Conservation (phyloP, 2,888 invertebrate species). For the Dolomedes plantarius region DNA sequence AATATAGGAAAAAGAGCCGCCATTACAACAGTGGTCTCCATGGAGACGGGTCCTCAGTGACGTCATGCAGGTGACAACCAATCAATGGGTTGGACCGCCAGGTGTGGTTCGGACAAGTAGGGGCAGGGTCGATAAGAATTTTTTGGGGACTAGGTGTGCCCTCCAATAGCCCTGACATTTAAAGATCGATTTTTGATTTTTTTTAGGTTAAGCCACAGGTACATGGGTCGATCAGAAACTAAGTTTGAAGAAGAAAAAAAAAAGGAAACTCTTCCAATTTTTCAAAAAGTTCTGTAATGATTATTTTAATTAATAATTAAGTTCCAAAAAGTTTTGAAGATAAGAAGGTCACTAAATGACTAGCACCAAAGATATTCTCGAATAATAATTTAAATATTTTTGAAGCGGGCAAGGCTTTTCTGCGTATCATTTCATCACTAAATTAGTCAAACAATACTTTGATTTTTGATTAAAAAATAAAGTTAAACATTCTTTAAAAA, state of each 20-base stretch:
- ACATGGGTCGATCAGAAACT: slow-evolving; percentile 37
- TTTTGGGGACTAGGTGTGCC: slow-evolving; percentile 61
- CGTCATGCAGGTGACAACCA: slow-evolving; percentile 66
- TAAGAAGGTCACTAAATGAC: neutral
- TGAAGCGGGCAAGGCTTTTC: no score
- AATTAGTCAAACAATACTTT: no score
- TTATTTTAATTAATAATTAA: no score
- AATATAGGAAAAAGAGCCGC: slow-evolving; percentile 22
- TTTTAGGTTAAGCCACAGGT: slow-evolving; percentile 55
- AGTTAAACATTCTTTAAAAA: no score
- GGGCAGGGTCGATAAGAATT: slow-evolving; percentile 52
- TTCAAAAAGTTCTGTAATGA: neutral
- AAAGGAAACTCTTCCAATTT: neutral
- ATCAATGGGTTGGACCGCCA: slow-evolving; percentile 61
- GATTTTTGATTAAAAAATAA: no score
- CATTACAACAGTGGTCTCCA: slow-evolving; percentile 63
- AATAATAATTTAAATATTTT: no score
- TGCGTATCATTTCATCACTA: no score
- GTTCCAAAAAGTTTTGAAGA: neutral
- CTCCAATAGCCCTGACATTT: slow-evolving; percentile 66
- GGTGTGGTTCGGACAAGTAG: slow-evolving; percentile 67
- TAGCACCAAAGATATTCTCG: no score
- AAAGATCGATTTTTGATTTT: slow-evolving; percentile 46
- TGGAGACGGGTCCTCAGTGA: slow-evolving; percentile 53
- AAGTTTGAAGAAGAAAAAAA: slow-evolving; percentile 9